Conservation (phyloP, 1,140 invertebrate genomes). For the Brachionus asplanchnoidis region DNA sequence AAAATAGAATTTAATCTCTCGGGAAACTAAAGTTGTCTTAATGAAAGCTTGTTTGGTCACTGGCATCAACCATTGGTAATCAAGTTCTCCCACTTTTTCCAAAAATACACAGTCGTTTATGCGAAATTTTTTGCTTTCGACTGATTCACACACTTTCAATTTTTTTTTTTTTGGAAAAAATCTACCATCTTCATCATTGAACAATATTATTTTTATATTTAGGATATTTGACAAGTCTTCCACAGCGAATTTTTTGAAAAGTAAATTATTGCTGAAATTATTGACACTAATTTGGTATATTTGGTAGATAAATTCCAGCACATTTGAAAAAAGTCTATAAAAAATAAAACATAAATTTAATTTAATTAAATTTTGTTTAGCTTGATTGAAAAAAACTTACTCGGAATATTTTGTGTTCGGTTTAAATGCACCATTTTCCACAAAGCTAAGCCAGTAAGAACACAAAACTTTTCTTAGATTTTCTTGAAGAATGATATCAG, state of each 20-base stretch:
- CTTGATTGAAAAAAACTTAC: neutral
- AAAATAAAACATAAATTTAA: neutral
- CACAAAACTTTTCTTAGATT: neutral
- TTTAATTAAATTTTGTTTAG: neutral
- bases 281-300: conserved; percentile 35
- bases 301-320: conserved; percentile 20
- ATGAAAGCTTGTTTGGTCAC: neutral
- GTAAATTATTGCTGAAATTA: conserved; percentile 3
- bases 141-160: neutral
- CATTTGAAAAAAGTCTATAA: conserved; percentile 9
- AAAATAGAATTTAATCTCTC: neutral
- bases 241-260: neutral
- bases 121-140: neutral
- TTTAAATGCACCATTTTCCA: neutral
- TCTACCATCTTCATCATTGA: neutral
- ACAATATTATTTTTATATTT: conserved; percentile 25
- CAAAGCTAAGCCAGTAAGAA: conserved; percentile 27
- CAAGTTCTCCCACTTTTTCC: neutral
- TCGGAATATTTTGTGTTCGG: neutral
- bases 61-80: conserved; percentile 17
- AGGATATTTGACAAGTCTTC: conserved; percentile 8
- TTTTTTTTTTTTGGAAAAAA: neutral
- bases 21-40: neutral
- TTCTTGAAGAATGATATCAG: neutral
- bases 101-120: conserved; percentile 34